Percentiles rank a stretch among this genome's conserved stretches.
Evolutionary conservation across 2,113 vertebrate species (phyloP).

Genomic region (Silurus meridionalis): DNA sequence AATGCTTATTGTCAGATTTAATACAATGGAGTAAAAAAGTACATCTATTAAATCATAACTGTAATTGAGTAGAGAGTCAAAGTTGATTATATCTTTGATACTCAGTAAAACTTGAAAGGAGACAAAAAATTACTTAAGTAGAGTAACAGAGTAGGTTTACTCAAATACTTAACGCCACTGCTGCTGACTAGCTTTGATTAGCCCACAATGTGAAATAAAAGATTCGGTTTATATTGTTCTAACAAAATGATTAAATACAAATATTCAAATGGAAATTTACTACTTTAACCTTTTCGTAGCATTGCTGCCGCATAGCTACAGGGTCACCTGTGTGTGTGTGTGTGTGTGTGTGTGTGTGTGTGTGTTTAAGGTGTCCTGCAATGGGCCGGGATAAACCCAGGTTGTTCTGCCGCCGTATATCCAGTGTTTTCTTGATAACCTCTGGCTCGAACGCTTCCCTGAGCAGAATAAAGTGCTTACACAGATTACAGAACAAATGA

Average conservation of each 20-base stretch:
- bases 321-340: neutral
- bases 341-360: neutral
- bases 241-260: neutral
- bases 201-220: neutral
- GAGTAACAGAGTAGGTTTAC: too few species aligned
- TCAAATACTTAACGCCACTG: too few species aligned
- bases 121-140: too few species aligned
- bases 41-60: too few species aligned
- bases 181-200: neutral
- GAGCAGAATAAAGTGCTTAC: slow-evolving; percentile 4
- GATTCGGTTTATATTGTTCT: neutral
- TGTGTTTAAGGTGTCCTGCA: neutral
- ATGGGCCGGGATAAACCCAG: neutral
- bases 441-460: neutral
- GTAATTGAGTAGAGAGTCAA: too few species aligned
- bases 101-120: too few species aligned
- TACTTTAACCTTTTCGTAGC: neutral
- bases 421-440: neutral
- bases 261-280: too few species aligned
- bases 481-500: neutral
- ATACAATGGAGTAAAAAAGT: too few species aligned
- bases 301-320: neutral
- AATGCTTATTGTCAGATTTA: too few species aligned
- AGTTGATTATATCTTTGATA: too few species aligned
- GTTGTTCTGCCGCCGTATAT: too few species aligned